Evolutionary conservation across 1,140 invertebrate species (phyloP), one percentile per base, ranked within the genome.

Genomic region (Polyergus mexicanus): DNA sequence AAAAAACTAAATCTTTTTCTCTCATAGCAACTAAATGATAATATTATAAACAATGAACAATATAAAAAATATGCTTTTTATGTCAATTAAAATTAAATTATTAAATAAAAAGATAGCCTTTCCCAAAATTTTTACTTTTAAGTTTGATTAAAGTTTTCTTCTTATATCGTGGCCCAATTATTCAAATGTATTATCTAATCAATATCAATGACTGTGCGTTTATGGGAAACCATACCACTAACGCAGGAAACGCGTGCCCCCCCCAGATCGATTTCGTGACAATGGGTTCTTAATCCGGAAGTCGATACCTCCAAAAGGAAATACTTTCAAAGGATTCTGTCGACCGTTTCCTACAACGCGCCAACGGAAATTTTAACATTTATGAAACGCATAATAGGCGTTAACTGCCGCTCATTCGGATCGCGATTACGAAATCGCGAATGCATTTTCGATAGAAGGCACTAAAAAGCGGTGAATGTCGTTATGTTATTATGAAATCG

Each of bases 301-400:
- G 84, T 60, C 32, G 85, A n/a, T 84, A 47, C 22, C 65, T 77
- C 72, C 38, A 41, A 74, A 77, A 78, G 85, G 90, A 90, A 89
- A 60, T 22, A 84, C 56, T 32, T 71, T 81, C 56, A 78, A 90
- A 81, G 89, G 89, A 88, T 91, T 90, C 89, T 41, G 47, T 63
- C 25, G 35, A 63, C 22, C 44, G 28, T 84, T 89, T 90, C 65
- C 80, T 86, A 62, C 60, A 69, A 80, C 35, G 68, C 5, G 10
- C 16, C 58, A 76, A 76, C 76, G 28, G 54, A 51, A 80, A 68
- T 56, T 69, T 75, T 68, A 51, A 7, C 8, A 19, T 77, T 25
- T 35, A 11, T 35, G n/a, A 47, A 38, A 25, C 4, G 6, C 10
- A 71, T 56, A 81, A 62, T 38, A 22, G 6, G 1, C 16, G 11